Base-by-base conservation (phyloP, 2,113 vertebrate genomes). In the Petrocephalus zakoni region DNA sequence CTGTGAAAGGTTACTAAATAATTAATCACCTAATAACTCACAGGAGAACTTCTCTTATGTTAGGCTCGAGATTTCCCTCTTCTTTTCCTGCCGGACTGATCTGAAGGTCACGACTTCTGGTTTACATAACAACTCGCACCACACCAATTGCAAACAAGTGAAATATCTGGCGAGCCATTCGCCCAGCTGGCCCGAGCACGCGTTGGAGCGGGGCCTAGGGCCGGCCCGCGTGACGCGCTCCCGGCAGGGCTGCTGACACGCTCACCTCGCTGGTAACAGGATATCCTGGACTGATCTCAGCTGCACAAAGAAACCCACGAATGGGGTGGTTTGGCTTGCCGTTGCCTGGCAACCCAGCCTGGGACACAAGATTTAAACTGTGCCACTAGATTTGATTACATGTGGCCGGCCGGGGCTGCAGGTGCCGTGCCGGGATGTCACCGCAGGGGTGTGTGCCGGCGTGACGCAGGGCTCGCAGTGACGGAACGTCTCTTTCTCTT, bases 1-100 rank as follows among this genome's bases (percentile, higher is more conserved):
- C 95, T 95, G 91, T 61, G 97, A 99, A 93, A 95, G 96, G 98
- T 99, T 92, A 93, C 92, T 51, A 84, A 53, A 56, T 37, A 9
- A 61, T 87, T 22, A 42, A 22, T 58, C 17, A 46, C 61, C 22
- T 19, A 29, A 42, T 83, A 13, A 68, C 17, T 75, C 21, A 86
- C 2, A 46, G 47, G 21, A 46, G 21, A 5, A 52, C 2, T 10
- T 85, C 72, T 46, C 75, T 34, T 29, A 1, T 53, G 29, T 53
- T 49, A 85, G 49, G 13, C 55, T 2, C 5, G 25, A 29, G 47
- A n/a, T 85, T 52, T 53, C 46, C 29, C 51, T 34, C n/a, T 17
- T n/a, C 2, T 53, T 37, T 55, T 19, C 6, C 15, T 37, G 51
- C 34, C 47, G 37, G 55, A 61, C 21, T 13, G 86, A 47, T 61